These are phyloP conservation scores for Tokudaia muenninki DNA, from an alignment of 2,797 vertebrate genomes.

Conservation along the genomic window DNA sequence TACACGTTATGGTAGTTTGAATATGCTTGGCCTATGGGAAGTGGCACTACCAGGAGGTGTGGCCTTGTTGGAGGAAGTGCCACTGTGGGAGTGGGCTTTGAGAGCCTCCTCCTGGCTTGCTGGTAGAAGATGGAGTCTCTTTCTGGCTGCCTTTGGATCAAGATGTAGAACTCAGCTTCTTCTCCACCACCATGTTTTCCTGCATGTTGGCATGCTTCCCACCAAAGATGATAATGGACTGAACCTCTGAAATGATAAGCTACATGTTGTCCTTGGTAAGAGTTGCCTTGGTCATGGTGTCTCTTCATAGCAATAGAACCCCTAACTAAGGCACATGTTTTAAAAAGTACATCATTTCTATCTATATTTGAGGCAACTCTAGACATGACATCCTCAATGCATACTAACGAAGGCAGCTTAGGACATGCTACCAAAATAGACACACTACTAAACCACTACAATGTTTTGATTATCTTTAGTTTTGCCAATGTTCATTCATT, in stretches of 20 bases:
- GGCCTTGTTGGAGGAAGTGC: not conserved
- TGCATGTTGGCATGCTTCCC: not conserved
- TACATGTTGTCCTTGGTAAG: not conserved
- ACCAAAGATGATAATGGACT: not conserved
- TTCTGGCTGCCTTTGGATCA: too few relatives aligned
- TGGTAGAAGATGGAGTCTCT: not conserved
- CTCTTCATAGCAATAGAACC: not conserved
- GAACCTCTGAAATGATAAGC: not conserved
- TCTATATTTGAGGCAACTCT: conserved; percentile 28
- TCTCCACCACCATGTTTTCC: not conserved
- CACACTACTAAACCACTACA: not conserved
- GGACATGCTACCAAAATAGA: not conserved
- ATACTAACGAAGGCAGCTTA: conserved; percentile 23
- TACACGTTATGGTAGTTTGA: not conserved
- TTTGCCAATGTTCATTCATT: conserved; percentile 22
- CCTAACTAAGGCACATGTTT: not conserved
- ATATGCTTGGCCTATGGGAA: not conserved
- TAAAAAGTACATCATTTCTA: conserved; percentile 12
- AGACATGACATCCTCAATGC: not conserved
- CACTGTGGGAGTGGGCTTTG: not conserved
- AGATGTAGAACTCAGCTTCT: not conserved
- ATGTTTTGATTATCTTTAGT: conserved; percentile 51
- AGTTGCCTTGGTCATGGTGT: not conserved
- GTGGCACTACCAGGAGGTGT: not conserved
- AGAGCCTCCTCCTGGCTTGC: not conserved